Conservation (phyloP, 2,888 invertebrate species). For the Ligdia adustata region DNA sequence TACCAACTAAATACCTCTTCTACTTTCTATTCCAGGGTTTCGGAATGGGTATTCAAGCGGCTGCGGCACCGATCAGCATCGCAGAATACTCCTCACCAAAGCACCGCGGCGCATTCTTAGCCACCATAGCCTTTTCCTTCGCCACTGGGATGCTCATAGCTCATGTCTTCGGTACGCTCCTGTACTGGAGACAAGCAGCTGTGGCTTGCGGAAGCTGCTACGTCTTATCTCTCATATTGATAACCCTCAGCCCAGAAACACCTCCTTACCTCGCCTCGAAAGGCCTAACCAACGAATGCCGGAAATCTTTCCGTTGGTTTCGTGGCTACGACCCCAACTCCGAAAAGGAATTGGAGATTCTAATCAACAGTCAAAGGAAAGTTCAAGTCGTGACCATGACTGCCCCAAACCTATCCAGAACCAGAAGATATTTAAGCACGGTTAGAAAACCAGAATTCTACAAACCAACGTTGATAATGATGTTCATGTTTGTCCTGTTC, state of each 20-base stretch:
- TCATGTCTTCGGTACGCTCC: conserved; percentile 85
- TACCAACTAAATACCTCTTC: too few species aligned
- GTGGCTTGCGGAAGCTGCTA: conserved; percentile 79
- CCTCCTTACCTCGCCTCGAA: conserved; percentile 86
- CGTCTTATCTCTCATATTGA: conserved; percentile 73
- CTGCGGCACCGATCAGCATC: conserved; percentile 73
- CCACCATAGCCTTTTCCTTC: conserved; percentile 85
- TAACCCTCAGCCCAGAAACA: conserved; percentile 85
- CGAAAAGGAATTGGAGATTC: conserved; percentile 73
- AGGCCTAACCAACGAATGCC: conserved; percentile 80
- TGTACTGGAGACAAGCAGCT: conserved; percentile 84
- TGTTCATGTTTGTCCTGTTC: conserved; percentile 86
- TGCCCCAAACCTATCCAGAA: conserved; percentile 56
- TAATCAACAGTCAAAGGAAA: conserved; percentile 68
- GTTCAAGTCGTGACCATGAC: conserved; percentile 40
- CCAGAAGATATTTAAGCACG: conserved; percentile 52
- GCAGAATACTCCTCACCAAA: conserved; percentile 82
- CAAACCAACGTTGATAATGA: conserved; percentile 85
- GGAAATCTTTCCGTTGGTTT: conserved; percentile 83
- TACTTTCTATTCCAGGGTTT: conserved; percentile 68
- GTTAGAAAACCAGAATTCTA: conserved; percentile 79
- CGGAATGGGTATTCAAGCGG: conserved; percentile 80
- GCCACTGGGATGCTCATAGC: conserved; percentile 86
- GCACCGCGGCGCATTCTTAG: conserved; percentile 85
- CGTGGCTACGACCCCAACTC: conserved; percentile 76